Evolutionary conservation across 2,797 vertebrate species (phyloP), one percentile per base, ranked within the genome.

Genomic region (Malurus leucopterus): DNA sequence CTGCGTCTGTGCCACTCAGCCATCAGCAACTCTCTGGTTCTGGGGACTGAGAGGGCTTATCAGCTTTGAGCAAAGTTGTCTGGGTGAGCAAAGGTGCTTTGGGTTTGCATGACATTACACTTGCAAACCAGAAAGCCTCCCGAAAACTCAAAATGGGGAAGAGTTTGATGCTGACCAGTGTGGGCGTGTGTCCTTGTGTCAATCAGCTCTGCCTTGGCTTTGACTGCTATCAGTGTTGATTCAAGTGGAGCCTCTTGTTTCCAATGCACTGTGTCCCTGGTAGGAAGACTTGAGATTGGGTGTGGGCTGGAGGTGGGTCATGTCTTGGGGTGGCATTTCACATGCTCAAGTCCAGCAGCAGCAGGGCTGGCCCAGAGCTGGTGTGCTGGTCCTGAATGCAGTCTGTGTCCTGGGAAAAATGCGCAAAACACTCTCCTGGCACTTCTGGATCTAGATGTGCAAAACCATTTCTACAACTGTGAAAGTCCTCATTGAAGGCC

Each of bases 61-160:
- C 21, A 59, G 32, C 44, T 44, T 40, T 40, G 34, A 32, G n/a
- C 3, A 12, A 32, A 38, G 32, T 36, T 15, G 8, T 24, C 5
- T 9, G 8, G 46, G 8, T 38, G 46, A 32, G 26, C 34, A 46
- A 36, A 85, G n/a, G 21, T 32, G 34, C 73, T 64, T 71, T 63
- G 46, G 11, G 38, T 63, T 70, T 22, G n/a, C n/a, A n/a, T n/a
- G 29, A 27, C 0, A 0, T 26, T 54, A 5, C 0, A 0, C 58
- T 36, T 73, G 7, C 36, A 58, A 47, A 51, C 30, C 7, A 6
- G 53, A 36, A 85, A 67, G 29, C 26, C 19, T 47, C 67, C 29
- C 43, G 41, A 32, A 53, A 61, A 22, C 36, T n/a, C 23, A 3
- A 26, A 11, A 2, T 47, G 29, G 30, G 29, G 46, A 20, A 32